Conservation (phyloP, 2,113 vertebrate species). For the Syngnathus typhle region DNA sequence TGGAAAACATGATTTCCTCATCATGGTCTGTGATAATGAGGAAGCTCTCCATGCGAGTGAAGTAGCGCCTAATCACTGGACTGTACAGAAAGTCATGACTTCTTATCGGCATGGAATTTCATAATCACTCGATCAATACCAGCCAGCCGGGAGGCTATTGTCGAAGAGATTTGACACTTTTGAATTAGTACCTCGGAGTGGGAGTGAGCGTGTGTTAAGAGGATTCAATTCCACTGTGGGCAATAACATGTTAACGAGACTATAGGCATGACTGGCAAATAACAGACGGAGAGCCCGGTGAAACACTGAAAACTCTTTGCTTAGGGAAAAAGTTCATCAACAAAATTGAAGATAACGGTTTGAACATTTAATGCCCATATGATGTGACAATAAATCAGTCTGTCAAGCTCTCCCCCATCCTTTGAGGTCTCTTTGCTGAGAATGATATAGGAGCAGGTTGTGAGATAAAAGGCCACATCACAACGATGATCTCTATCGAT, state of each 20-base stretch:
- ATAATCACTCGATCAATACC: constrained; percentile 69
- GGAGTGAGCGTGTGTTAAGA: constrained; percentile 22
- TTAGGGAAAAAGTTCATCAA: constrained; percentile 27
- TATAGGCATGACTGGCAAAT: constrained; percentile 15
- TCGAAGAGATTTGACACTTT: constrained; percentile 62
- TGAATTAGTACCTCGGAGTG: constrained; percentile 55
- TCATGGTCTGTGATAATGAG: constrained; percentile 71
- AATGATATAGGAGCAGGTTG: constrained; percentile 67
- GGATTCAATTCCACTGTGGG: constrained; percentile 25
- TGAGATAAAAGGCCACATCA: constrained; percentile 75
- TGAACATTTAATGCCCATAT: constrained; percentile 33
- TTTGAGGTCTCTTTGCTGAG: constrained; percentile 61
- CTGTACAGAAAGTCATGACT: constrained; percentile 71
- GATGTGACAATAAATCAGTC: constrained; percentile 32
- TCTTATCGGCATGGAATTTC: constrained; percentile 70
- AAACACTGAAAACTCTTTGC: constrained; percentile 15
- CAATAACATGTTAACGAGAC: constrained; percentile 40
- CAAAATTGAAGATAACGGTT: constrained; percentile 32
- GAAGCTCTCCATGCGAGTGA: constrained; percentile 50
- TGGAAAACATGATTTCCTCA: constrained; percentile 71
- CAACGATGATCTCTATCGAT: constrained; percentile 78
- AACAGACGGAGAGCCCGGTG: constrained; percentile 11
- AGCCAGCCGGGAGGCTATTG: constrained; percentile 54
- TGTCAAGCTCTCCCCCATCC: constrained; percentile 45
- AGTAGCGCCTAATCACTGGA: constrained; percentile 67